Percentiles rank a stretch among this genome's conserved stretches.
phyloP scores from a whole-genome alignment of 2,113 vertebrate species.

The Trogon melanurus region DNA sequence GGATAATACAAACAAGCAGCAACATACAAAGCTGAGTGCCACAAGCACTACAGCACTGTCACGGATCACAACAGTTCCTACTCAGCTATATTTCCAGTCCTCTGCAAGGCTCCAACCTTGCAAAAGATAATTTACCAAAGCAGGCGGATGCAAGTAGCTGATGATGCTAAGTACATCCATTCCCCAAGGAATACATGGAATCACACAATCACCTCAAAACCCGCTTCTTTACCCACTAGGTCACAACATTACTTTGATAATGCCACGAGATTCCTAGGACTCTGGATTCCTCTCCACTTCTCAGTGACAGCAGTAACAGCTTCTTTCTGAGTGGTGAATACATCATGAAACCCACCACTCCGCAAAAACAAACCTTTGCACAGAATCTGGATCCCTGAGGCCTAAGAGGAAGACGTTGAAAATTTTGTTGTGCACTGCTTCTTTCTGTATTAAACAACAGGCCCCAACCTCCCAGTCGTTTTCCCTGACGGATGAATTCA shows the following conservation, averaged over 20 bases:
- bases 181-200: not conserved
- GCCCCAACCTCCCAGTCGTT: not conserved
- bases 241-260: not conserved
- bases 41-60: not conserved
- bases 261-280: not conserved
- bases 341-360: not conserved
- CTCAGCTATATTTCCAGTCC: not conserved
- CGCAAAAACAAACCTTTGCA: not conserved
- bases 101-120: not conserved
- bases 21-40: not conserved
- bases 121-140: not conserved
- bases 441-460: not conserved
- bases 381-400: not conserved
- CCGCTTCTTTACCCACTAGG: not conserved
- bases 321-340: not conserved
- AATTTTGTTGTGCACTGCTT: not conserved
- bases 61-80: not conserved
- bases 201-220: not conserved
- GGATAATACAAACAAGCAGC: not conserved
- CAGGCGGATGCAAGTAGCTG: not conserved
- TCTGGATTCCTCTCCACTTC: not conserved
- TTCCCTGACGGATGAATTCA: not conserved
- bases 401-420: not conserved
- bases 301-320: not conserved
- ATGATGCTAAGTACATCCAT: not conserved